Evolutionary conservation across 2,888 invertebrate species (phyloP), one percentile per base, ranked within the genome.

Genomic region (Elgonia sp.): DNA sequence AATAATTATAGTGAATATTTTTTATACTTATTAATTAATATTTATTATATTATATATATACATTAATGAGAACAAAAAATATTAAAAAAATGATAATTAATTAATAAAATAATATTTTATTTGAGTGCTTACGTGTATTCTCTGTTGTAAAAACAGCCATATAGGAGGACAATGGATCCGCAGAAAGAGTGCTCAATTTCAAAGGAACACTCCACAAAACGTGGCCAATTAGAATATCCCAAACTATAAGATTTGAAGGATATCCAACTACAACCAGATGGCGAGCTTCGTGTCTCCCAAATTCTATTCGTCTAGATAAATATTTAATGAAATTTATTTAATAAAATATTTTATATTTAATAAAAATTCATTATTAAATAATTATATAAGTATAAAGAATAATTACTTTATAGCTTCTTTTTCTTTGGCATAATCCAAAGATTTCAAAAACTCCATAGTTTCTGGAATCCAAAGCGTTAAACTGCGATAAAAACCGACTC

Each of bases 381-480:
- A 9, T 65, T 75, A 83, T 42, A 42, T 42, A 42, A 42, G 42
- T 42, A 42, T 9, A 42, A 57, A 89, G 92, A 53, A 21, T 46
- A 39, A 20, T 10, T 92, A 95, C 95, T 90, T 94, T 53, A 95
- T 95, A n/a, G 92, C 92, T 85, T 95, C 92, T 16, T 91, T 90
- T 86, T 93, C 94, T 77, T 90, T 93, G 76, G 93, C 93, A 90
- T 96, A 95, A 10, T 95, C 94, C 57, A 97, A 93, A 1, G 96
- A 96, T 76, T 96, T 95, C 91, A 96, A 96, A n/a, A 97, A 91
- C 70, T 95, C 95, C 83, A 96, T 95, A 0, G 95, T 95, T 65
- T 96, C 96, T 0, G 97, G 96, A 88, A 96, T 95, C 96, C 97
- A 98, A 37, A 97, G 94, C 0, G 97, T 97, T 65, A 97, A 93